A percentile compares a stretch with the other conserved stretches of the same genome.
These are phyloP conservation scores for Mystacornis crossleyi DNA, from an alignment of 2,113 vertebrate genomes.

Conservation along the genomic window DNA sequence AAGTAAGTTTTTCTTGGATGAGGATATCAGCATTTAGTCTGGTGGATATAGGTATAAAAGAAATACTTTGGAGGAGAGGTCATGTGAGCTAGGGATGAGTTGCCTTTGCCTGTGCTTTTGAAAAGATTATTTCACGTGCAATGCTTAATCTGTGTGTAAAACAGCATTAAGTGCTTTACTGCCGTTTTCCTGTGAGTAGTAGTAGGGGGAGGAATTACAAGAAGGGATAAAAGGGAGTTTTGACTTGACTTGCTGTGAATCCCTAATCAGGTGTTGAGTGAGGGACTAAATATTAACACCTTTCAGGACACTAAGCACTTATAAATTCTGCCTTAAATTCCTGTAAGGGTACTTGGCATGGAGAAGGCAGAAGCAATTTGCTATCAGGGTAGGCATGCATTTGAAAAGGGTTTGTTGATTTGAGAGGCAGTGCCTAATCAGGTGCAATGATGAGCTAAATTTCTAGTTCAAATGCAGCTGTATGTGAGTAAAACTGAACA, in stretches of 20 bases:
- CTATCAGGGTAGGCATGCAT: neutral
- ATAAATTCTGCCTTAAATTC: neutral
- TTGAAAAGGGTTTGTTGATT: neutral
- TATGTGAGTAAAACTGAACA: neutral
- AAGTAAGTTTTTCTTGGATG: neutral
- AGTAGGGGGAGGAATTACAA: neutral
- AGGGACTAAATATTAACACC: neutral
- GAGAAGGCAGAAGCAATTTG: neutral
- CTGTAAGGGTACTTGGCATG: neutral
- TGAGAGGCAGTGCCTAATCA: neutral
- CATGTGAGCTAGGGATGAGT: rapidly evolving
- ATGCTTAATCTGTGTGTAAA: neutral
- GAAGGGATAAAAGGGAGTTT: neutral
- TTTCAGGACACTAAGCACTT: neutral
- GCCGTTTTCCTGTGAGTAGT: neutral
- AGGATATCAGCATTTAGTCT: neutral
- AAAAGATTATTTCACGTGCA: neutral
- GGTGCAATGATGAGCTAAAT: neutral
- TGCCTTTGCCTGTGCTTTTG: neutral
- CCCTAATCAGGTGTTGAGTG: neutral
- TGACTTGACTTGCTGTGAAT: conserved; percentile 19
- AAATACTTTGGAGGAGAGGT: neutral
- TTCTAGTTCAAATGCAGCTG: neutral
- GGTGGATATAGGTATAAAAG: neutral
- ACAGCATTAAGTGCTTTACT: neutral